Base-by-base conservation (phyloP, 1,140 invertebrate genomes). In the Phymastichus coffea region DNA sequence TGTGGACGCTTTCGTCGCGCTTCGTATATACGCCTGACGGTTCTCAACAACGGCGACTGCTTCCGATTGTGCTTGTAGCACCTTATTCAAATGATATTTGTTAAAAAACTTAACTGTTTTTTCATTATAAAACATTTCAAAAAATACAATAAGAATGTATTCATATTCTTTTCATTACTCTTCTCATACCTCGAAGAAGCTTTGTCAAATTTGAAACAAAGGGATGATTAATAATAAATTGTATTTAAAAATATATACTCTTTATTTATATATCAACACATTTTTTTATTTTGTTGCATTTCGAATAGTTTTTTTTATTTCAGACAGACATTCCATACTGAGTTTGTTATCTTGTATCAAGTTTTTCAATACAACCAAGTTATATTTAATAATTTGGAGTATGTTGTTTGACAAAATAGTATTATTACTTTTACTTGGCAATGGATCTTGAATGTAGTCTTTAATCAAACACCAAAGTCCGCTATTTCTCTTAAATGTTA, bases 401-500 rank as follows among this genome's bases (percentile, higher is more conserved):
- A 68, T 70, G 2, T 68, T 56, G 0, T 20, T 23, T 14, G 46
- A 38, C 6, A 63, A 30, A 7, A 43, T 20, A 9, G 58, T 55
- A 41, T 62, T 65, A 10, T 47, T 68, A 8, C 56, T 56, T 55
- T 66, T 60, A 2, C 58, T 62, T 1, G 46, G 10, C 6, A 37
- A 7, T 17, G 69, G 57, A 62, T 68, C 63, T 20, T 62, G 65
- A 15, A 72, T 15, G 56, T 70, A 77, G 66, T 78, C 57, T 15
- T 59, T 70, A 41, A 77, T 68, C 1, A 80, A 46, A 22, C 70
- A 78, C 76, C 74, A 78, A 25, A 73, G 61, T 17, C 63, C 52
- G 1, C 56, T 40, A 26, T 72, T 37, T 0, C 65, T 57, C 20
- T 61, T 67, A 3, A 72, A 53, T 15, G 71, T 65, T 4, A 80